phyloP scores from a whole-genome alignment of 2,113 vertebrate species.

The Lepus americanus region DNA sequence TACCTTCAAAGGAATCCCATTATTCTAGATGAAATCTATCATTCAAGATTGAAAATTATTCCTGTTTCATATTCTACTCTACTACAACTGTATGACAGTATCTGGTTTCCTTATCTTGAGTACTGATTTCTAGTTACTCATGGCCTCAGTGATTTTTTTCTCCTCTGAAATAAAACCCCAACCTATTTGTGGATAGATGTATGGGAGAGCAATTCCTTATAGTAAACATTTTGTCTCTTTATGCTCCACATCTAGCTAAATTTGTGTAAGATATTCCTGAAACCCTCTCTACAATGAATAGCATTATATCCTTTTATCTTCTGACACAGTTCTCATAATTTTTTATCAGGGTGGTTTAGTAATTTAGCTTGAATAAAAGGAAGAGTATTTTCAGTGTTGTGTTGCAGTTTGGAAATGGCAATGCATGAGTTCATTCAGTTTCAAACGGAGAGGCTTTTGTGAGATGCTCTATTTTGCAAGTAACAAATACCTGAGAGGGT shows the following conservation, averaged over 20 bases:
- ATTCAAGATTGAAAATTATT: not conserved
- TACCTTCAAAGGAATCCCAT: not conserved
- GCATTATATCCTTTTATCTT: not conserved
- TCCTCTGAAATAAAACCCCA: not conserved
- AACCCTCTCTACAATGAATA: not conserved
- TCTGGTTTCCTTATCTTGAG: constrained; percentile 20
- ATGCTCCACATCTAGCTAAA: not conserved
- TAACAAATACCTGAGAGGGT: not conserved
- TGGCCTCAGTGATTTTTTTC: not conserved
- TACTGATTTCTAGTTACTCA: not conserved
- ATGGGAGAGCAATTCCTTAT: not conserved
- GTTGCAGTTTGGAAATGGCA: not conserved
- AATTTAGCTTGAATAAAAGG: not conserved
- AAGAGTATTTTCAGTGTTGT: not conserved
- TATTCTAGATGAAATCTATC: not conserved
- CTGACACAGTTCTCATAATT: not conserved
- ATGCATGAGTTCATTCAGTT: not conserved
- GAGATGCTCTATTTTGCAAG: not conserved
- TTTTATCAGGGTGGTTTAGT: not conserved
- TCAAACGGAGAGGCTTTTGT: not conserved
- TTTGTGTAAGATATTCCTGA: not conserved
- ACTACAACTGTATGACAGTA: not conserved
- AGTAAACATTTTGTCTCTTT: not conserved
- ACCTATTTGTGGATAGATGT: not conserved
- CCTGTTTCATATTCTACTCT: not conserved